These are phyloP conservation scores for Thermophis baileyi DNA, from an alignment of 2,113 vertebrate genomes.

Conservation along the genomic window DNA sequence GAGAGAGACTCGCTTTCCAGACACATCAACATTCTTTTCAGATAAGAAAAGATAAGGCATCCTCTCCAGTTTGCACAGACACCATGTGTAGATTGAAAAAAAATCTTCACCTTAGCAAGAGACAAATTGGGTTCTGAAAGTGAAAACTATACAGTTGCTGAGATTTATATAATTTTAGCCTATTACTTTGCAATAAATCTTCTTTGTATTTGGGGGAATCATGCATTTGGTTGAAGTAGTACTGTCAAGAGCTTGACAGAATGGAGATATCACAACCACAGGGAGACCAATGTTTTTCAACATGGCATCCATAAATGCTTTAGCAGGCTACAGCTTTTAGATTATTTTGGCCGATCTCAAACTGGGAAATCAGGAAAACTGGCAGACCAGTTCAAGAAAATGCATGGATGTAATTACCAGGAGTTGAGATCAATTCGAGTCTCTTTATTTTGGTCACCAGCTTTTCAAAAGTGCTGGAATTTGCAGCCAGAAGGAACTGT, in stretches of 20 bases:
- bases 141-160: background rate
- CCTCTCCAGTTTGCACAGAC: background rate
- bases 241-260: background rate
- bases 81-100: background rate
- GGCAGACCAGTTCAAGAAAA: background rate
- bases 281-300: background rate
- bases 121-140: background rate
- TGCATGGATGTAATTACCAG: background rate
- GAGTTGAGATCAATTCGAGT: background rate
- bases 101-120: background rate
- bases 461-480: background rate
- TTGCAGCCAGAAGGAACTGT: background rate
- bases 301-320: background rate
- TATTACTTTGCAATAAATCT: background rate
- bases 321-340: background rate
- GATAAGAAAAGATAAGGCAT: background rate
- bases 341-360: background rate
- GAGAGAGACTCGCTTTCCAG: background rate
- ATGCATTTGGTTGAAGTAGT: background rate
- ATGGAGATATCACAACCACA: background rate
- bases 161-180: background rate
- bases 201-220: background rate
- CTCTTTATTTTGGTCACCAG: background rate
- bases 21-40: background rate
- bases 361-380: background rate